These are phyloP conservation scores for Valencia hispanica DNA, from an alignment of 2,797 vertebrate genomes.

Conservation along the genomic window DNA sequence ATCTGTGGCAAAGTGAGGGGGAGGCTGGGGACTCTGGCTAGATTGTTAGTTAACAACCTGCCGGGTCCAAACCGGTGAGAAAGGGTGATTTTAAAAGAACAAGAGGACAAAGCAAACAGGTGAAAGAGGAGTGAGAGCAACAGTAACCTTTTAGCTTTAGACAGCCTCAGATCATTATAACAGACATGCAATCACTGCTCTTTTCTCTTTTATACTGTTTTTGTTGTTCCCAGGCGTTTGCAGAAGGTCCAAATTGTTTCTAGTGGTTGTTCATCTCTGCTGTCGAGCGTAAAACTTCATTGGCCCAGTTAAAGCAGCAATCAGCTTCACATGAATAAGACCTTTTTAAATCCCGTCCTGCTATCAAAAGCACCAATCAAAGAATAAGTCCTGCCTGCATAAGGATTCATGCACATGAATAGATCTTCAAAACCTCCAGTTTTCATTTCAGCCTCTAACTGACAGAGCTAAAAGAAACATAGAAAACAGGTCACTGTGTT, in stretches of 20 bases:
- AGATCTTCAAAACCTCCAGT: not conserved
- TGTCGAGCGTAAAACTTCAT: not conserved
- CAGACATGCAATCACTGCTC: not conserved
- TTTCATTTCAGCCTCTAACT: not conserved
- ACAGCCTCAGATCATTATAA: not conserved
- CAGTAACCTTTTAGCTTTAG: not conserved
- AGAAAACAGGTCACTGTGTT: not conserved
- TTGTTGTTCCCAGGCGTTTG: not conserved
- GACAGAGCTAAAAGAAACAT: not conserved
- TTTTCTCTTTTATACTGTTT: not conserved
- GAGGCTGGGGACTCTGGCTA: conserved; percentile 95
- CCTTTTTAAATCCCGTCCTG: too few relatives aligned
- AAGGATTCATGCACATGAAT: too few relatives aligned
- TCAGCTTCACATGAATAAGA: too few relatives aligned
- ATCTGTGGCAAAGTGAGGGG: conserved; percentile 95
- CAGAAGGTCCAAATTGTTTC: not conserved
- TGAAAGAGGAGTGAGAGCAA: conserved; percentile 25
- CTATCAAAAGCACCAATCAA: not conserved
- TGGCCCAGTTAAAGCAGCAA: not conserved
- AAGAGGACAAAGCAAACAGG: conserved; percentile 11
- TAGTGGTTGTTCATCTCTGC: not conserved
- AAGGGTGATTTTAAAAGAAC: conserved; percentile 7
- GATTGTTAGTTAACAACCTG: conserved; percentile 97
- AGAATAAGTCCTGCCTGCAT: too few relatives aligned
- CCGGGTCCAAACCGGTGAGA: conserved; percentile 16